Evolutionary conservation across 2,113 vertebrate species (phyloP).

Genomic region (Dasyprocta punctata): DNA sequence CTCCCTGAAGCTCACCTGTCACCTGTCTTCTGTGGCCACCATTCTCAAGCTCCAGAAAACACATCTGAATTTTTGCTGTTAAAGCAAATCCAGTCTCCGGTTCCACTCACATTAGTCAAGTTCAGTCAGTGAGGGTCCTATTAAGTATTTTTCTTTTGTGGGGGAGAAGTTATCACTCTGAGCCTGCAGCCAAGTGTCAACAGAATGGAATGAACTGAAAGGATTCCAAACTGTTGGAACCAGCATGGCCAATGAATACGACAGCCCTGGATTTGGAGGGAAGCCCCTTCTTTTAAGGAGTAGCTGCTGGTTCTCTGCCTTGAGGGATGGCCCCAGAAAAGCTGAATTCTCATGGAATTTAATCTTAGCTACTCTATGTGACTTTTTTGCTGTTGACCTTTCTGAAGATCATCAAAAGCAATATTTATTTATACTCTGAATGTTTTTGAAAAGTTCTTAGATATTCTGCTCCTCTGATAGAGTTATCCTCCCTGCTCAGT

Average conservation of each 20-base stretch:
- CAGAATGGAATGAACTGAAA: not conserved
- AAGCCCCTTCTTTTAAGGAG: not conserved
- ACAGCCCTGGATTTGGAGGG: not conserved
- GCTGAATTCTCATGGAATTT: not conserved
- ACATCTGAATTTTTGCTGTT: not conserved
- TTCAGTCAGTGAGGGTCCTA: not conserved
- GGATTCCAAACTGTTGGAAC: not conserved
- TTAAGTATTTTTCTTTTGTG: no score
- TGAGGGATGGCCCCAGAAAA: not conserved
- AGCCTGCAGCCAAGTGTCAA: not conserved
- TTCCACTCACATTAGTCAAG: not conserved
- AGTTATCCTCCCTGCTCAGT: not conserved
- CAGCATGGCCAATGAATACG: rapidly evolving
- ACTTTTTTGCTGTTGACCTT: not conserved
- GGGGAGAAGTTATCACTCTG: not conserved
- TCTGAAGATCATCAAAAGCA: not conserved
- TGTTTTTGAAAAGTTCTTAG: not conserved
- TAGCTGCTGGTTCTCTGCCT: no score
- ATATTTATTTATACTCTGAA: not conserved
- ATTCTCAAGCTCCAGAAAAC: not conserved
- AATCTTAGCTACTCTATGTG: not conserved
- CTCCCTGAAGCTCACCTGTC: not conserved
- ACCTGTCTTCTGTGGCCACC: not conserved
- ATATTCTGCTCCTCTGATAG: not conserved
- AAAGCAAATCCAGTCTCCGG: not conserved